Conservation (phyloP, 1,140 invertebrate species). For the Coboldia fuscipes region DNA sequence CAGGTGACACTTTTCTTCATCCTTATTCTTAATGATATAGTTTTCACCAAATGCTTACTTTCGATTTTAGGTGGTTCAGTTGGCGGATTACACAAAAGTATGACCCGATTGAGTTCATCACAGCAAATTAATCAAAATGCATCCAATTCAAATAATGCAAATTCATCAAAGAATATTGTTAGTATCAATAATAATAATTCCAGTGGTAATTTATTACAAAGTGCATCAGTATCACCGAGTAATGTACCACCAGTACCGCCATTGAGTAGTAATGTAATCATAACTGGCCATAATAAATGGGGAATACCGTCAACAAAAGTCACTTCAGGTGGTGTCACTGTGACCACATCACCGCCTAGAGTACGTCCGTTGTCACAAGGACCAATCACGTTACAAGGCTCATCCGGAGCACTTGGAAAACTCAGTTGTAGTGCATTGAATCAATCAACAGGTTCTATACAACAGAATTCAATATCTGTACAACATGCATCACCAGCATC, state of each 20-base stretch:
- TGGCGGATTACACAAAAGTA: constrained; percentile 56
- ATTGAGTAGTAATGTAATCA: constrained; percentile 21
- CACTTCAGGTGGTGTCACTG: constrained; percentile 37
- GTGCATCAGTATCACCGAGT: constrained; percentile 8
- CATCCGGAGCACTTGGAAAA: constrained; percentile 17
- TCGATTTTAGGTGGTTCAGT: constrained; percentile 33
- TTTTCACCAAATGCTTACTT: not conserved
- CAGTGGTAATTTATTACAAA: constrained; percentile 17
- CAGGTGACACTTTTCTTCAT: constrained; percentile 22
- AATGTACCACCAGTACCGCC: constrained; percentile 19
- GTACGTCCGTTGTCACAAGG: constrained; percentile 27
- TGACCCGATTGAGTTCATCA: constrained; percentile 55
- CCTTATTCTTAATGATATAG: not conserved
- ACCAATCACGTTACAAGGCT: constrained; percentile 21
- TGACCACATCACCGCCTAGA: constrained; percentile 30
- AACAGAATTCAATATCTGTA: constrained; percentile 15
- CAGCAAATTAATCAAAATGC: constrained; percentile 32
- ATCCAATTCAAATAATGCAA: constrained; percentile 10
- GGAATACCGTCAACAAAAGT: constrained; percentile 23
- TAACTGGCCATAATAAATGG: constrained; percentile 25
- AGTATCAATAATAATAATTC: constrained; percentile 10
- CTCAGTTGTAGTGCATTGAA: constrained; percentile 19
- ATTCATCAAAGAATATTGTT: no score
- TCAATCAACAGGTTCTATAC: constrained; percentile 15
- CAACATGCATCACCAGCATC: constrained; percentile 19